Evolutionary conservation across 2,113 vertebrate species (phyloP).

Genomic region (Cariama cristata): DNA sequence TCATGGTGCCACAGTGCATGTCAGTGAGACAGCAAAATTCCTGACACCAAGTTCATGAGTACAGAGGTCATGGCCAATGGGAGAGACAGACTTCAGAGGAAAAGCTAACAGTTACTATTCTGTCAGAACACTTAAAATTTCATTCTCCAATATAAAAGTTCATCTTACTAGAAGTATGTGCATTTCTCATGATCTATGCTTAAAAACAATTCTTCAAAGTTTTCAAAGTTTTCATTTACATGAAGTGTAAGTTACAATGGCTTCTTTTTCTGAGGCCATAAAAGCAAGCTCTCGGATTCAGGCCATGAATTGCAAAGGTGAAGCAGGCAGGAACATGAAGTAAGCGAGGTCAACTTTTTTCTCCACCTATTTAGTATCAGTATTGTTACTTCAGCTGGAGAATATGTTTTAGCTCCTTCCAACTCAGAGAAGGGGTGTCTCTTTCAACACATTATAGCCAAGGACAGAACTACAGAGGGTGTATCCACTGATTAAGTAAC

Average conservation of each 20-base stretch:
- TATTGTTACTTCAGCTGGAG: not conserved
- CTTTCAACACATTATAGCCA: not conserved
- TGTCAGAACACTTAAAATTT: not conserved
- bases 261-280: not conserved
- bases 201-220: not conserved
- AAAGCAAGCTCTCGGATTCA: not conserved
- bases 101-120: not conserved
- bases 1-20: not conserved
- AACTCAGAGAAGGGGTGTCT: not conserved
- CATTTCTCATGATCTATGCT: not conserved
- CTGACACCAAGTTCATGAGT: not conserved
- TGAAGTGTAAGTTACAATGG: not conserved
- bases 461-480: not conserved
- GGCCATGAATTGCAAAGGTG: not conserved
- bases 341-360: not conserved
- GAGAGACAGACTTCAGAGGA: not conserved
- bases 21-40: not conserved
- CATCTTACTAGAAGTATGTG: not conserved
- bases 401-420: not conserved
- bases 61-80: not conserved
- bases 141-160: not conserved
- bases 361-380: not conserved
- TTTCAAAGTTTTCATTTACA: not conserved
- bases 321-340: not conserved
- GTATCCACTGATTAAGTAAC: not conserved